Percentiles rank a stretch among this genome's conserved stretches.
Evolutionary conservation across 2,888 invertebrate genomes (phyloP).

Genomic region (Caenorhabditis auriculariae): DNA sequence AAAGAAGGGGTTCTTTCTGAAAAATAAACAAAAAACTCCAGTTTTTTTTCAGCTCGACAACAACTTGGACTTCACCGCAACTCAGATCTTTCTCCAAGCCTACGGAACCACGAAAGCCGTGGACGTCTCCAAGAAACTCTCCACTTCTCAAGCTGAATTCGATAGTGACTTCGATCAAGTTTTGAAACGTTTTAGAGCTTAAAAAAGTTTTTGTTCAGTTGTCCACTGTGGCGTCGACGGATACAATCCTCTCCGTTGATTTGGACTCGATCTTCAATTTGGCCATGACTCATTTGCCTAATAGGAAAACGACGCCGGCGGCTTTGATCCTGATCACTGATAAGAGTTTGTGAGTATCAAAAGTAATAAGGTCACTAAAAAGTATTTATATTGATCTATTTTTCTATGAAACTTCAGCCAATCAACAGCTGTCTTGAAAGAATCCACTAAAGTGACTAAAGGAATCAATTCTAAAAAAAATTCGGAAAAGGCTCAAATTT

Average conservation of each 20-base stretch:
- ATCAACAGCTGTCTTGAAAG: too few species aligned
- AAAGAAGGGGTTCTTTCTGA: conserved; percentile 11
- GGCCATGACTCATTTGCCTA: conserved; percentile 1
- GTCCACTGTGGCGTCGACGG: not conserved
- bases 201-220: too few species aligned
- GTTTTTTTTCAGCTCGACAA: too few species aligned
- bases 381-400: too few species aligned
- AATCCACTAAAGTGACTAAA: too few species aligned
- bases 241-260: not conserved
- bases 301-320: conserved; percentile 5
- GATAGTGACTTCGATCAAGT: conserved; percentile 14
- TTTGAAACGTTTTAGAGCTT: too few species aligned
- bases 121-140: conserved; percentile 6
- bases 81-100: conserved; percentile 15
- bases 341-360: not conserved
- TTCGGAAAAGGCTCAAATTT: too few species aligned
- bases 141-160: conserved; percentile 1
- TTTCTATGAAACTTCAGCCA: too few species aligned
- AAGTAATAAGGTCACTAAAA: too few species aligned
- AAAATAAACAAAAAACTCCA: not conserved
- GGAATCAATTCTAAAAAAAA: too few species aligned
- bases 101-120: conserved; percentile 2
- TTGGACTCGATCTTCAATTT: not conserved
- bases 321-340: conserved; percentile 19
- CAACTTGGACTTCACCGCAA: conserved; percentile 12